Evolutionary conservation across 2,797 vertebrate genomes (phyloP).

Genomic region (Harpagifer antarcticus): DNA sequence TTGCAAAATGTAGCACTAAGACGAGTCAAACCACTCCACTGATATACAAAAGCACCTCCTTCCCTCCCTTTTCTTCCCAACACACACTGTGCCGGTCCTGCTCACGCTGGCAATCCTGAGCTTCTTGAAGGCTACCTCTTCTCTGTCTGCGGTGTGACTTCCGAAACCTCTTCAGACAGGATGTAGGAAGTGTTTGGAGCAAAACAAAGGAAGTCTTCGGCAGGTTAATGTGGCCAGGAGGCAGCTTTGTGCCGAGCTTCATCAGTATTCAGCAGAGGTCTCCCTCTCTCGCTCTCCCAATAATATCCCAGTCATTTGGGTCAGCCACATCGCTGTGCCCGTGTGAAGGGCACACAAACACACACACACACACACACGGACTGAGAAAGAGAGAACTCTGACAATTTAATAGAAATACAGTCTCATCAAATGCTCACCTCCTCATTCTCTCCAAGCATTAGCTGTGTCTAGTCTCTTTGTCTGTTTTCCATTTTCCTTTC

Average conservation of each 20-base stretch:
- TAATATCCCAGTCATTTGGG: constrained; percentile 80
- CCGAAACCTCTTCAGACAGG: constrained; percentile 45
- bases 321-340: constrained; percentile 65
- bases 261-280: constrained; percentile 75
- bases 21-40: constrained; percentile 4
- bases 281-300: constrained; percentile 54
- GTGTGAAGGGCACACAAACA: constrained; percentile 55
- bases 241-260: constrained; percentile 71
- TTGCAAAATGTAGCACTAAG: constrained; percentile 11
- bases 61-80: constrained; percentile 4
- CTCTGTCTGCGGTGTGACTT: constrained; percentile 24
- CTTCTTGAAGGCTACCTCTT: constrained; percentile 20
- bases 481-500: constrained; percentile 34
- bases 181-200: constrained; percentile 46
- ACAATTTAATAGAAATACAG: constrained; percentile 64
- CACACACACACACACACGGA: constrained; percentile 34
- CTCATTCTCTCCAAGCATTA: constrained; percentile 58
- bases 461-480: constrained; percentile 45
- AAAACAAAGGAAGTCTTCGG: constrained; percentile 69
- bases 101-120: constrained; percentile 7
- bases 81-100: neutral
- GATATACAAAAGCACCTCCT: neutral
- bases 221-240: constrained; percentile 85
- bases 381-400: constrained; percentile 29
- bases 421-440: constrained; percentile 55